phyloP scores from a whole-genome alignment of 2,888 invertebrate species.

The Agrotis segetum region DNA sequence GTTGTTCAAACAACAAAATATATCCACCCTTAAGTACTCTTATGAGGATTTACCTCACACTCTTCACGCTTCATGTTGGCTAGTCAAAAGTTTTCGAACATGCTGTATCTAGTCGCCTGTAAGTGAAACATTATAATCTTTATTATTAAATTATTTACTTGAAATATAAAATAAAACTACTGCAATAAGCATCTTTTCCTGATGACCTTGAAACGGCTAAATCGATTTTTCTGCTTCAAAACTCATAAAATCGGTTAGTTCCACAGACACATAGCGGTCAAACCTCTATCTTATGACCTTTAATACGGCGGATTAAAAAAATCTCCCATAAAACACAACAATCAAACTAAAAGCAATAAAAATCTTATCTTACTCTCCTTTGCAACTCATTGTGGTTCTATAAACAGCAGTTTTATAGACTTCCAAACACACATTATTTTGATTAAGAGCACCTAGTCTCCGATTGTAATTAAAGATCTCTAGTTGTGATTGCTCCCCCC shows the following conservation, averaged over 20 bases:
- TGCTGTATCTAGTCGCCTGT: no score
- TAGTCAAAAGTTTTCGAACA: no score
- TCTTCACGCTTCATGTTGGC: neutral
- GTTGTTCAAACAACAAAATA: neutral
- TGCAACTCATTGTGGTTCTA: neutral
- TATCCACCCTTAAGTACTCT: conserved; percentile 14
- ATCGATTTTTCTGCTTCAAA: no score
- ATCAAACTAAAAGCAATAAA: neutral
- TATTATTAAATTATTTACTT: no score
- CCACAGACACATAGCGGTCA: no score
- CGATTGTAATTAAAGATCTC: conserved; percentile 74
- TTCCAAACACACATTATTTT: conserved; percentile 36
- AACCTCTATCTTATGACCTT: no score
- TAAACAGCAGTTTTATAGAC: conserved; percentile 7
- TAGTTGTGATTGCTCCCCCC: conserved; percentile 58
- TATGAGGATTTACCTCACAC: neutral
- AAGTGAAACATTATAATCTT: no score
- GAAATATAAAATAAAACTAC: no score
- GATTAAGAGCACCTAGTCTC: conserved; percentile 25
- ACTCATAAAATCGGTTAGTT: no score
- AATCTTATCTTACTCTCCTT: neutral
- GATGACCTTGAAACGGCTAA: no score
- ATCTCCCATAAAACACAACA: neutral
- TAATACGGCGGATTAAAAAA: no score
- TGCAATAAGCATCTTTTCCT: no score